Evolutionary conservation across 1,140 invertebrate genomes (phyloP), one percentile per base, ranked within the genome.

Genomic region (Penaeus vannamei): DNA sequence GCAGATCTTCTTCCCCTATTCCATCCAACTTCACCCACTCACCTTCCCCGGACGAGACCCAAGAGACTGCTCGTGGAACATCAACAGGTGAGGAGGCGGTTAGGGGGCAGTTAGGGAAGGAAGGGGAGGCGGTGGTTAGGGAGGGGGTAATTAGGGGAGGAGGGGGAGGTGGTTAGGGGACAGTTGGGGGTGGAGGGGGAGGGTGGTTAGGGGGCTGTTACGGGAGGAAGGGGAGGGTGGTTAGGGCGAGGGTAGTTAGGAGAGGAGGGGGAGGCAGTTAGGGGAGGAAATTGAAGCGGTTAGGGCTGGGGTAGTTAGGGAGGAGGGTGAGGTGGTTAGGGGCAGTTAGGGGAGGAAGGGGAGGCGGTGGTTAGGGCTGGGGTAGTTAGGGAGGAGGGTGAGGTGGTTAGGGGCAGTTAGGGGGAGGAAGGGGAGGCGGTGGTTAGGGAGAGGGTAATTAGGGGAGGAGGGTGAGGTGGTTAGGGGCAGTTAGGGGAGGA

Each of bases 1-100:
- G 94, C 98, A 99, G 94, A 98, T 99, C 91, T 99, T 98, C 93
- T 99, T 99, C 94, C 99, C 98, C 1, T 96, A 96, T 93, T 98
- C 98, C 42, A 97, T 99, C 92, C 99, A 99, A 93, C 96, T 98
- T 4, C 97, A 99, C 94, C 97, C 97, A 0, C 93, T 96, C 90
- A 95, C 95, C 89, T 99, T 98, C 93, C 99, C 98, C 5, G 98
- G 98, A 2, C 95, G 97, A 91, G 97, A 98, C 93, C 96, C 97
- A 0, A 96, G 96, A 90, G 98, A 99, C 93, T 99, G 98, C 94
- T 97, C 97, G 0, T 93, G 98, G 91, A 96, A 99, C 93, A 62
- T 79, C 20, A 72, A 79, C 8, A 79, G 82, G 87, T 89, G 42
- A 62, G 72, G n/a, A n/a, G n/a, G 23, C 20, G 19, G 77, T 80